These are phyloP conservation scores for Drosophila kambysellisi DNA, from an alignment of 2,888 invertebrate genomes.

Conservation along the genomic window DNA sequence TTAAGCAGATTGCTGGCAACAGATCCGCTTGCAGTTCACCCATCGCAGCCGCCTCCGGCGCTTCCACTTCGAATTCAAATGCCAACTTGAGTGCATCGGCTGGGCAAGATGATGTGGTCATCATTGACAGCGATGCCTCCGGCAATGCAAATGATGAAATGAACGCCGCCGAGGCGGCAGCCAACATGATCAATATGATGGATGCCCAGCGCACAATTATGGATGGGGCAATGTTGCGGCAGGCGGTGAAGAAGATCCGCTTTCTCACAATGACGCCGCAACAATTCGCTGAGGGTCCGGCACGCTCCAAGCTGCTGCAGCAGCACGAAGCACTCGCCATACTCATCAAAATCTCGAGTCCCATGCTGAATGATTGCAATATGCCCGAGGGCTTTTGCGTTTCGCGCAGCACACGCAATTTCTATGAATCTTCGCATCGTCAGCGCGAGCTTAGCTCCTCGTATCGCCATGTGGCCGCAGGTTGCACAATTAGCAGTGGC, in stretches of 20 bases:
- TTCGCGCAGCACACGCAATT: conserved; percentile 83
- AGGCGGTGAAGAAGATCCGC: conserved; percentile 91
- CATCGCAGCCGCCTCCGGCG: background rate
- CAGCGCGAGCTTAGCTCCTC: conserved; percentile 82
- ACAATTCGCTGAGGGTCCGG: conserved; percentile 94
- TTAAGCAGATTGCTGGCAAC: conserved; percentile 27
- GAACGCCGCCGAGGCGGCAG: conserved; percentile 54
- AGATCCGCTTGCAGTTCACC: conserved; percentile 31
- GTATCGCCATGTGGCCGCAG: conserved; percentile 62
- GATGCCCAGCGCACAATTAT: conserved; percentile 80
- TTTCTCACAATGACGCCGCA: conserved; percentile 92
- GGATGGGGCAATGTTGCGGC: conserved; percentile 86
- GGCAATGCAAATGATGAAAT: conserved; percentile 57
- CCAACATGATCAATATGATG: conserved; percentile 77
- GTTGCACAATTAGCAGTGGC: conserved; percentile 12
- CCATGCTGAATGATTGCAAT: conserved; percentile 88
- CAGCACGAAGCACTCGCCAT: conserved; percentile 93
- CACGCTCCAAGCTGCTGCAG: conserved; percentile 90
- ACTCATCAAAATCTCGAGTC: conserved; percentile 92
- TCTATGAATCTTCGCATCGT: conserved; percentile 72
- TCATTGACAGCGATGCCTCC: conserved; percentile 80
- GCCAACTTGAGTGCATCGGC: background rate
- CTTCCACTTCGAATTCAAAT: conserved; percentile 27
- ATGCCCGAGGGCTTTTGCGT: conserved; percentile 91
- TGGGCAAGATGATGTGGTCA: conserved; percentile 75